phyloP scores from a whole-genome alignment of 37 sponge, comb jelly and placozoan species.

The Hormiphora californensis region DNA sequence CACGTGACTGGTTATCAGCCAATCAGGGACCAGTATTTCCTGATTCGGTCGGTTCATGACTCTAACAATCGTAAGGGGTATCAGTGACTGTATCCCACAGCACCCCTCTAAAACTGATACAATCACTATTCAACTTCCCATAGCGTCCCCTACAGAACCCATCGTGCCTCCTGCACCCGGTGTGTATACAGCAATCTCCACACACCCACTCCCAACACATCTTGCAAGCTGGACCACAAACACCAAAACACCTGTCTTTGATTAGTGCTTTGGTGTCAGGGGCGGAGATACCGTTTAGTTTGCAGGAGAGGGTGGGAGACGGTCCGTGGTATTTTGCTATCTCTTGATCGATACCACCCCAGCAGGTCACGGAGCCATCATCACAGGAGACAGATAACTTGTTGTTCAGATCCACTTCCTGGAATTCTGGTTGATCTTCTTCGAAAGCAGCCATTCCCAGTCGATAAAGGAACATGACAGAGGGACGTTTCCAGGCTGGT shows the following conservation, averaged over 20 bases:
- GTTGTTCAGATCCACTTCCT: too few relatives aligned
- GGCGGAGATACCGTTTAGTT: not conserved
- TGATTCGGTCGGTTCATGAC: too few relatives aligned
- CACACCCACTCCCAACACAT: constrained; percentile 24
- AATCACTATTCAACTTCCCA: not conserved
- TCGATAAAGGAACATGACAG: constrained; percentile 25
- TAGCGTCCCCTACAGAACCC: not conserved
- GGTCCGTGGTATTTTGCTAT: constrained; percentile 28
- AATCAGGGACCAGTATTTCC: too few relatives aligned
- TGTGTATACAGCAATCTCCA: constrained; percentile 28
- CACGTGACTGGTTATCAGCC: too few relatives aligned
- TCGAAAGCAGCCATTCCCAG: not conserved
- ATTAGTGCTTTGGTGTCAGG: not conserved
- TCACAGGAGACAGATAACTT: too few relatives aligned
- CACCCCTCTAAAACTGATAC: constrained; percentile 8
- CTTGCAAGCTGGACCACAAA: not conserved
- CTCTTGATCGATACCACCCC: too few relatives aligned
- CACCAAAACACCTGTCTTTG: not conserved
- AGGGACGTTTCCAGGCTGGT: not conserved
- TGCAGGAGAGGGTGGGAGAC: not conserved
- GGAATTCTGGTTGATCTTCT: too few relatives aligned
- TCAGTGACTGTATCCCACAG: not conserved
- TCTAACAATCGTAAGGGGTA: not conserved
- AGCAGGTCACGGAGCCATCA: too few relatives aligned
- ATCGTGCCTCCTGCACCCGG: not conserved